These are phyloP conservation scores for Pristionchus maxplancki DNA, from an alignment of 2,888 invertebrate genomes.

Conservation along the genomic window DNA sequence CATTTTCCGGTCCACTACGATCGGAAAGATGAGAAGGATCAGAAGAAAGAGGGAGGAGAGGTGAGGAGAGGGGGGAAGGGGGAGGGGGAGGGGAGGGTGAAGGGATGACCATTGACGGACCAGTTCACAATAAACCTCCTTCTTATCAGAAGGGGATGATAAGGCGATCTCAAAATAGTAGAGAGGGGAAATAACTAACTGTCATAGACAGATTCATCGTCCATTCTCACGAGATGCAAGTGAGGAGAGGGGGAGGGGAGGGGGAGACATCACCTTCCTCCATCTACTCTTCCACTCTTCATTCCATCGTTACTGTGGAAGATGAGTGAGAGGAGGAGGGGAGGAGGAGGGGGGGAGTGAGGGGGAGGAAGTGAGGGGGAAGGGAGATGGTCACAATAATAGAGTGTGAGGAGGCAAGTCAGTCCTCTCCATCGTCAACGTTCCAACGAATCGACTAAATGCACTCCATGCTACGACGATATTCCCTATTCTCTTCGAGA, in stretches of 20 bases:
- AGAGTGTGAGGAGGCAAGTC: slow-evolving; percentile 9
- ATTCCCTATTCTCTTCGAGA: not conserved
- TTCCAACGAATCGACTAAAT: not conserved
- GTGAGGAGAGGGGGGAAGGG: not conserved
- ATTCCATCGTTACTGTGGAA: slow-evolving; percentile 13
- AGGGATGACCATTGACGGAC: not conserved
- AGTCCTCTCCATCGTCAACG: not conserved
- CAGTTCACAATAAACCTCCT: slow-evolving; percentile 3
- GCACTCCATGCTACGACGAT: not conserved
- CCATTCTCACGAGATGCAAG: not conserved
- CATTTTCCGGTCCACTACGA: not conserved
- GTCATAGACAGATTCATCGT: not conserved
- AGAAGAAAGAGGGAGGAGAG: not conserved
- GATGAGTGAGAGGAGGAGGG: not conserved
- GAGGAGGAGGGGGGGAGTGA: not conserved
- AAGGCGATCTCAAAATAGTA: not conserved
- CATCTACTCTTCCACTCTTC: slow-evolving; percentile 8
- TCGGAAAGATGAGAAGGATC: not conserved
- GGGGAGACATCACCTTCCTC: not conserved
- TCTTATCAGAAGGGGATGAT: not conserved
- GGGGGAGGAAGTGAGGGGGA: not conserved
- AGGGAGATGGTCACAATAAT: slow-evolving; percentile 33
- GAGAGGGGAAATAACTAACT: not conserved
- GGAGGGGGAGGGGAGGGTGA: not conserved
- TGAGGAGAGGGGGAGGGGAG: not conserved